Evolutionary conservation across 2,888 invertebrate species (phyloP).

Genomic region (Clunio marinus): DNA sequence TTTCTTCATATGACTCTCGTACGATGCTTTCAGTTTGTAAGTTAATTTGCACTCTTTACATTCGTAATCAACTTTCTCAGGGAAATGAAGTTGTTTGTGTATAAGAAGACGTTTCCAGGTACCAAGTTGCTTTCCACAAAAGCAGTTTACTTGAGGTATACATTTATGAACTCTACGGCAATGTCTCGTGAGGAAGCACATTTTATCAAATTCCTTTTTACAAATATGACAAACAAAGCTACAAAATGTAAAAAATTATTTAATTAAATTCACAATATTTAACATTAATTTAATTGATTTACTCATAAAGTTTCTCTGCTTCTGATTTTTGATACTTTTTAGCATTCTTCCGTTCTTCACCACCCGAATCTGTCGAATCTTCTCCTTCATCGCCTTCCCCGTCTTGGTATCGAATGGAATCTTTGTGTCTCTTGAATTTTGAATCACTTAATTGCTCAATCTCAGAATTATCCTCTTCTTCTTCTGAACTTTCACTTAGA

Average conservation of each 20-base stretch:
- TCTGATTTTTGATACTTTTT: neutral
- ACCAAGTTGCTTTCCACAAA: constrained; percentile 22
- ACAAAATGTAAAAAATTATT: neutral
- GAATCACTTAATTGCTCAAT: constrained; percentile 20
- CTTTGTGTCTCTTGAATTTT: neutral
- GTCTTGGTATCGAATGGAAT: neutral
- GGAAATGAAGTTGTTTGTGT: constrained; percentile 31
- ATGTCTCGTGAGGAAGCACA: constrained; percentile 5
- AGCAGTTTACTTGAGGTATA: constrained; percentile 20
- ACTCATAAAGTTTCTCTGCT: constrained; percentile 21
- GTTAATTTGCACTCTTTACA: constrained; percentile 20
- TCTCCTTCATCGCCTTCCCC: neutral
- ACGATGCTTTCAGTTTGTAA: constrained; percentile 13
- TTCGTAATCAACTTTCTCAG: constrained; percentile 31
- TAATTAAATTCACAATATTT: neutral
- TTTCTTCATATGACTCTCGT: constrained; percentile 13
- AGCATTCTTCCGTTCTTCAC: neutral
- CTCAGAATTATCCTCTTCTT: constrained; percentile 12
- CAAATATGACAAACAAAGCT: constrained; percentile 30
- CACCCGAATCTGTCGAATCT: neutral
- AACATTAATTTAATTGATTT: neutral
- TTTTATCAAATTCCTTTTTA: constrained; percentile 12
- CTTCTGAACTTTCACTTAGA: neutral
- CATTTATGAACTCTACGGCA: constrained; percentile 18
- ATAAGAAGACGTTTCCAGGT: constrained; percentile 26